These are phyloP conservation scores for Illadopsis cleaveri DNA, from an alignment of 2,113 vertebrate species.

Conservation along the genomic window DNA sequence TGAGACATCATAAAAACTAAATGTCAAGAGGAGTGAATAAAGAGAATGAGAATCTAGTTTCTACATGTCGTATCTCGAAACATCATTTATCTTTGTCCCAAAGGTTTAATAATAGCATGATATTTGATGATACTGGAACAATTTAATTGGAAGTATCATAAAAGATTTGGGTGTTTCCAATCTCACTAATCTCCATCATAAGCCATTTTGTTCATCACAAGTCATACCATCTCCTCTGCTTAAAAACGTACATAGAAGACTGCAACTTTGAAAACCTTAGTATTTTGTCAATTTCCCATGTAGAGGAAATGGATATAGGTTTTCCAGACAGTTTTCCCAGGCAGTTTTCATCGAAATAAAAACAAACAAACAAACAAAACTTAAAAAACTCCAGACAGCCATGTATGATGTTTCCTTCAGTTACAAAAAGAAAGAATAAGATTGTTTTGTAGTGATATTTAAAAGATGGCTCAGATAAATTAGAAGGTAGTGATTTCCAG, in stretches of 20 bases:
- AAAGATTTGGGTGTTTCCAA: background rate
- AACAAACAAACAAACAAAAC: background rate
- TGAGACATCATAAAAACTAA: background rate
- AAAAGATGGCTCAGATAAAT: background rate
- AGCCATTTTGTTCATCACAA: background rate
- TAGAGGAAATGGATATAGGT: background rate
- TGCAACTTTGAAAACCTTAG: background rate
- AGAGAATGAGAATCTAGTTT: background rate
- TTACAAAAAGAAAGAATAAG: background rate
- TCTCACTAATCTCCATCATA: background rate
- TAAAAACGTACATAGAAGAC: background rate
- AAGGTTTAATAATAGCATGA: background rate
- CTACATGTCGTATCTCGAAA: background rate
- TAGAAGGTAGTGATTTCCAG: background rate
- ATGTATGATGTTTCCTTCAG: background rate
- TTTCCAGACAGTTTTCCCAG: background rate
- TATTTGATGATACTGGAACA: background rate
- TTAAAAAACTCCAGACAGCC: accelerated
- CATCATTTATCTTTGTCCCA: background rate
- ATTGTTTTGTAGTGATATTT: background rate
- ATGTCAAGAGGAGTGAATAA: background rate
- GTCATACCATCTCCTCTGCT: background rate
- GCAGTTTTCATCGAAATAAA: background rate
- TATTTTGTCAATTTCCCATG: background rate
- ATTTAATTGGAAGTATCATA: background rate